A percentile compares a stretch with the other conserved stretches of the same genome.
Conservation (phyloP, 2,797 vertebrate species). For the Clamator glandarius region DNA sequence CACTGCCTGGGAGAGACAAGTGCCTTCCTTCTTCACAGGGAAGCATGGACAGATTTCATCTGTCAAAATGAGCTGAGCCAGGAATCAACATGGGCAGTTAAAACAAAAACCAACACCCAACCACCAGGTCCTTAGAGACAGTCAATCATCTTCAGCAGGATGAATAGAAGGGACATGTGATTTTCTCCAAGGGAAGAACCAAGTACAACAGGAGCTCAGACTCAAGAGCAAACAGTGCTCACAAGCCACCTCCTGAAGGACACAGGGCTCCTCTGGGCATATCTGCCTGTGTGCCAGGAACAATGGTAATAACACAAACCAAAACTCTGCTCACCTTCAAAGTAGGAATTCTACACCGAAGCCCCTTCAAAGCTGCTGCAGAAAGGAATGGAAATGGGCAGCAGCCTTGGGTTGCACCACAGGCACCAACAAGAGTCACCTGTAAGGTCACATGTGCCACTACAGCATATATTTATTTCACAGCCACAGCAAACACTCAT, state of each 20-base stretch:
- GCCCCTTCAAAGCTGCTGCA: background rate
- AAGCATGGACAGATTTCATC: background rate
- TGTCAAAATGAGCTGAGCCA: background rate
- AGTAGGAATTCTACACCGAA: background rate
- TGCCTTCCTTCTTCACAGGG: background rate
- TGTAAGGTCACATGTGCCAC: fast-evolving
- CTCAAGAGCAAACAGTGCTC: background rate
- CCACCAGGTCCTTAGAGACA: background rate
- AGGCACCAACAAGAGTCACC: background rate
- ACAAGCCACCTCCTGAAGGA: background rate
- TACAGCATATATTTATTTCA: background rate
- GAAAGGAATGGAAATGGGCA: background rate
- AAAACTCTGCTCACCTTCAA: background rate
- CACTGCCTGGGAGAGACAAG: background rate
- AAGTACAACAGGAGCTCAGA: background rate
- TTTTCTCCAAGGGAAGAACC: background rate
- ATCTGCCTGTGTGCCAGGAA: background rate
- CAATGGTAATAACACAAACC: background rate
- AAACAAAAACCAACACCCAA: background rate
- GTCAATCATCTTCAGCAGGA: background rate
- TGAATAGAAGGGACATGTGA: background rate
- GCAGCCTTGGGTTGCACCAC: background rate
- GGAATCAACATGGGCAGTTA: background rate
- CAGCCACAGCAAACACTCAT: background rate
- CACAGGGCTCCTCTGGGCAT: background rate